Evolutionary conservation across 2,888 invertebrate species (phyloP), one percentile per base, ranked within the genome.

Genomic region (Cinara cedri): DNA sequence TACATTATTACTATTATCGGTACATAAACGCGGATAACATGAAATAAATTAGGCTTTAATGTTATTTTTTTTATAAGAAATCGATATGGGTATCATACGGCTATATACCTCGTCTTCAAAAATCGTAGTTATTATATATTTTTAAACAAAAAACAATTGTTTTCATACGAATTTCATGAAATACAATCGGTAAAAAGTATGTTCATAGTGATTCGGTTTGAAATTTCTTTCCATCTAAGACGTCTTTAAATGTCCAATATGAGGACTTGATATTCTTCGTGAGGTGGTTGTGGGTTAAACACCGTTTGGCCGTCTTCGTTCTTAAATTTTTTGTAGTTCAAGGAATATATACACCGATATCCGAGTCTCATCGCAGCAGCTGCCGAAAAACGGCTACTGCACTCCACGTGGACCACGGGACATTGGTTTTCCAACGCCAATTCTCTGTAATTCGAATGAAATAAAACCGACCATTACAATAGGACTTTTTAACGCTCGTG

Each of bases 301-400:
- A 93, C 88, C 1, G 90, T 87, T 66, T 89, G 88, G 21, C 87
- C 86, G 16, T 90, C 90, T 70, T 91, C 88, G 72, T 89, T 88
- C 66, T 87, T 85, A 83, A 85, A 84, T 83, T 92, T 91, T 72
- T 93, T 91, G 84, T 92, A 94, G 3, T 88, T 87, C 19, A 91
- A 86, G 54, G 87, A 87, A 85, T 90, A 92, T 72, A 91, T 88
- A 84, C 89, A 89, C 55, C 90, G 89, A 86, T 92, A 93, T 63
- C 92, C 92, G 26, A 91, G 86, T 83, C 90, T 89, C 82, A 90
- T 90, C 72, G 93, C 90, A 0, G 93, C 90, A 84, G 89, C 89
- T 0, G 92, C 92, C 2, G 93, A 93, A 85, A 89, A 94, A 81
- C 90, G 89, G 84, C 93, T 94, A 4, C 92, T 90, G 81, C 93